Conservation (phyloP, 2,888 invertebrate species). For the Iphiclides podalirius region DNA sequence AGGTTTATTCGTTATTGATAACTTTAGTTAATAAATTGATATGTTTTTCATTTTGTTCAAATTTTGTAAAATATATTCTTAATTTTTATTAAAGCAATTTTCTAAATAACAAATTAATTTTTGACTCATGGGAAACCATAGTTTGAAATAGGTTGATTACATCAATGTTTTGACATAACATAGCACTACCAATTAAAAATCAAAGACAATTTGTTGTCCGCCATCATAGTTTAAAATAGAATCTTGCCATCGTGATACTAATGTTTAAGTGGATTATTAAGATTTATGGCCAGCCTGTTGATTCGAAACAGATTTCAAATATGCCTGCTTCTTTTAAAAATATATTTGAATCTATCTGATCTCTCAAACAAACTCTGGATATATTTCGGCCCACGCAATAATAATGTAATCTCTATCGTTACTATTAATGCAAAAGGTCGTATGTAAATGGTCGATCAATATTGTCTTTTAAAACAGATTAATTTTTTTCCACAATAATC, state of each 20-base stretch:
- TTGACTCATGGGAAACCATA: too few species aligned
- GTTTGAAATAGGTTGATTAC: not conserved
- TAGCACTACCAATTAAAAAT: not conserved
- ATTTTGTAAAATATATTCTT: too few species aligned
- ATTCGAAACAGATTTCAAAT: not conserved
- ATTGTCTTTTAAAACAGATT: too few species aligned
- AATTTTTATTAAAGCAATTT: too few species aligned
- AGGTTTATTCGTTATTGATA: too few species aligned
- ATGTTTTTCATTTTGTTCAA: too few species aligned
- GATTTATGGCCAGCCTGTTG: not conserved
- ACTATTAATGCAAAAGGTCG: not conserved
- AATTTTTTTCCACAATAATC: too few species aligned
- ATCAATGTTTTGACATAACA: not conserved
- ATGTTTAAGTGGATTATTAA: not conserved
- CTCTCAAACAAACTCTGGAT: not conserved
- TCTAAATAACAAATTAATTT: too few species aligned
- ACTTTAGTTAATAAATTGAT: too few species aligned
- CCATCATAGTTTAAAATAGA: not conserved
- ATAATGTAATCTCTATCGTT: too few species aligned
- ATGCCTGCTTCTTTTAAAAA: not conserved
- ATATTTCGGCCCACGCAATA: not conserved
- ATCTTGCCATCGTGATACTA: not conserved
- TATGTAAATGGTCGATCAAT: too few species aligned
- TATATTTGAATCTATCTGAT: not conserved
- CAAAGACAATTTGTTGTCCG: not conserved